phyloP scores from a whole-genome alignment of 2,888 invertebrate species.

The Drosophila kambysellisi region DNA sequence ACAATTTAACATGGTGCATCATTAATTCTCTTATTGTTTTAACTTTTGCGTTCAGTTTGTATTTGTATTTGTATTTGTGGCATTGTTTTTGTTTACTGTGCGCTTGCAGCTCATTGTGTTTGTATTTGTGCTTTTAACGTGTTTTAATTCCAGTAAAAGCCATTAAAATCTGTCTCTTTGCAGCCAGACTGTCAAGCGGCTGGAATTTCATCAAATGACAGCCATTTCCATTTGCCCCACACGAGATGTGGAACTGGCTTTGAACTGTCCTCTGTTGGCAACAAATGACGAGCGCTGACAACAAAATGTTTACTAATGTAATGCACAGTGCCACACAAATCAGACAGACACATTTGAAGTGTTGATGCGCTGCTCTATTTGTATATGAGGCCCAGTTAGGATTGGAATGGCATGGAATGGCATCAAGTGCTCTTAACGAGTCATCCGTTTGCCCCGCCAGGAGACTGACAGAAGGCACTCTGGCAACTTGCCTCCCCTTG shows the following conservation, averaged over 20 bases:
- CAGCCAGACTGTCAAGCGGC: conserved; percentile 9
- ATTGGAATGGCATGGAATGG: conserved; percentile 9
- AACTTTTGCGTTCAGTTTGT: conserved; percentile 1
- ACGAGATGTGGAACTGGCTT: neutral
- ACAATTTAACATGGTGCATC: conserved; percentile 31
- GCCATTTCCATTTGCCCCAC: neutral
- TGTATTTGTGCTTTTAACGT: conserved; percentile 11
- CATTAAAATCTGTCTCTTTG: conserved; percentile 50
- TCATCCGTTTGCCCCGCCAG: conserved; percentile 17
- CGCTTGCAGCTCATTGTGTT: conserved; percentile 5
- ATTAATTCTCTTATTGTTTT: conserved; percentile 36
- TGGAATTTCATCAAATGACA: conserved; percentile 1
- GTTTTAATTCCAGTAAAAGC: conserved; percentile 69
- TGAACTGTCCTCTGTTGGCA: conserved; percentile 18
- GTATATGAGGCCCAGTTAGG: conserved; percentile 27
- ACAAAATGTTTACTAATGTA: conserved; percentile 80
- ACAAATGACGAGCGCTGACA: conserved; percentile 75
- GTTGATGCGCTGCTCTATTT: conserved; percentile 20
- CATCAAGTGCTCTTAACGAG: conserved; percentile 39
- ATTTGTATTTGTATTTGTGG: conserved; percentile 1
- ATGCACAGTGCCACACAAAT: conserved; percentile 56
- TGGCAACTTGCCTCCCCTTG: conserved; percentile 5
- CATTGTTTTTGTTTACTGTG: conserved; percentile 9
- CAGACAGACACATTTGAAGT: conserved; percentile 33
- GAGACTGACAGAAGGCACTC: conserved; percentile 54